Evolutionary conservation across 2,797 vertebrate genomes (phyloP), one percentile per base, ranked within the genome.

Genomic region (Myripristis jacobus): DNA sequence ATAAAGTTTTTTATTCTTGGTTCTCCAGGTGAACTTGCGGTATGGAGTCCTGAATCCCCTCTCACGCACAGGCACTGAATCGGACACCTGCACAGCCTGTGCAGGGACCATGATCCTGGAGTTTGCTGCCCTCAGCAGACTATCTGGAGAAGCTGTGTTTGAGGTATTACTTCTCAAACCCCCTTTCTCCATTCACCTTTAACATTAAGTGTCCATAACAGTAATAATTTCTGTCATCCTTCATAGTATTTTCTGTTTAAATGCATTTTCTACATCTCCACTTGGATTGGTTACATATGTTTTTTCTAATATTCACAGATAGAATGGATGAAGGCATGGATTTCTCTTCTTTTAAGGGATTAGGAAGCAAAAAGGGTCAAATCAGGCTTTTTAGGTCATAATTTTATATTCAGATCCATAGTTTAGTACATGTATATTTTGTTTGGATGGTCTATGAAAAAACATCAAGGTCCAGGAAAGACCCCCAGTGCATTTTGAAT

Each of bases 101-200:
- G 95, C 95, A 0, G 95, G 95, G 64, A 95, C 95, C 51, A 95
- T 95, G 94, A 95, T 95, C 83, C 88, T 95, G 75, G 95, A 95
- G 86, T 95, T 95, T 75, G 95, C 94, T 41, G 94, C 95, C 24
- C 94, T 95, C 66, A 95, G 95, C 82, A 90, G 95, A 74, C 77
- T 95, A 46, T 94, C 93, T 0, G 94, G 94, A 77, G 91, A 95
- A 19, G 64, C 92, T 18, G 92, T 95, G 74, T 95, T 95, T 86
- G 95, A 95, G 93, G 95, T 95, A 90, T 36, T 46, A 50, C 4
- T 15, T 34, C 22, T 36, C 22, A 56, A 15, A 70, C 16, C 34
- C 57, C 22, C 19, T 25, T 4, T 25, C 13, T 15, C 12, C 3
- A 15, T 41, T 41, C 12, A 11, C 36, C 36, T 12, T 38, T 11